phyloP scores from a whole-genome alignment of 2,888 invertebrate genomes.

The Trachelus stipa region DNA sequence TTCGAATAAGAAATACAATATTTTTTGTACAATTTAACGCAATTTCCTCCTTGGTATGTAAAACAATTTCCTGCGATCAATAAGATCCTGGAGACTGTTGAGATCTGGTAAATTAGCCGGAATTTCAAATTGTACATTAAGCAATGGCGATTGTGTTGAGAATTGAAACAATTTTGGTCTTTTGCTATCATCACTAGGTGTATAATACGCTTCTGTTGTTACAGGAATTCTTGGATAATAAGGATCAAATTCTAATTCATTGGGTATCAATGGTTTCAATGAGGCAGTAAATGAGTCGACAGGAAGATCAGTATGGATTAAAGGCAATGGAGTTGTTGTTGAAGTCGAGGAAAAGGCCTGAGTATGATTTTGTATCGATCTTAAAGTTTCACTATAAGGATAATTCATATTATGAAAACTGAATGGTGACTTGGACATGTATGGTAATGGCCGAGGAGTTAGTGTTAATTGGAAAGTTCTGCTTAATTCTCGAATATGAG shows the following conservation, averaged over 20 bases:
- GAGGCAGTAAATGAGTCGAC: conserved; percentile 44
- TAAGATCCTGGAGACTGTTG: conserved; percentile 54
- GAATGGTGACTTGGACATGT: conserved; percentile 10
- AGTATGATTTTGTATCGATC: conserved; percentile 44
- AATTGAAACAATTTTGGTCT: conserved; percentile 19
- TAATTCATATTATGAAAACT: conserved; percentile 34
- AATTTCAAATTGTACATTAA: conserved; percentile 43
- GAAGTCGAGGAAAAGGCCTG: background rate
- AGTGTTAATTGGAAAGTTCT: background rate
- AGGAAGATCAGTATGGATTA: conserved; percentile 29
- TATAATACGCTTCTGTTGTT: conserved; percentile 55
- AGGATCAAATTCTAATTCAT: conserved; percentile 53
- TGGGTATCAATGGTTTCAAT: conserved; percentile 44
- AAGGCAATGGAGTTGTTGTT: conserved; percentile 30
- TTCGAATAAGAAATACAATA: background rate
- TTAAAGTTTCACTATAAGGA: conserved; percentile 49
- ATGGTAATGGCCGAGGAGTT: background rate
- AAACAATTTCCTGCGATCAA: conserved; percentile 56
- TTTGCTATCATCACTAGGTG: conserved; percentile 34
- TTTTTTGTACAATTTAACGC: background rate
- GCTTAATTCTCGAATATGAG: background rate
- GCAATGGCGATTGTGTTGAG: conserved; percentile 27
- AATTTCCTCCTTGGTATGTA: conserved; percentile 51
- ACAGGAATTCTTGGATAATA: conserved; percentile 53
- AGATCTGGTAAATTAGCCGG: conserved; percentile 56